A percentile compares a stretch with the other conserved stretches of the same genome.
Conservation (phyloP, 92 coral and sea anemone species). For the Porites cylindrica region DNA sequence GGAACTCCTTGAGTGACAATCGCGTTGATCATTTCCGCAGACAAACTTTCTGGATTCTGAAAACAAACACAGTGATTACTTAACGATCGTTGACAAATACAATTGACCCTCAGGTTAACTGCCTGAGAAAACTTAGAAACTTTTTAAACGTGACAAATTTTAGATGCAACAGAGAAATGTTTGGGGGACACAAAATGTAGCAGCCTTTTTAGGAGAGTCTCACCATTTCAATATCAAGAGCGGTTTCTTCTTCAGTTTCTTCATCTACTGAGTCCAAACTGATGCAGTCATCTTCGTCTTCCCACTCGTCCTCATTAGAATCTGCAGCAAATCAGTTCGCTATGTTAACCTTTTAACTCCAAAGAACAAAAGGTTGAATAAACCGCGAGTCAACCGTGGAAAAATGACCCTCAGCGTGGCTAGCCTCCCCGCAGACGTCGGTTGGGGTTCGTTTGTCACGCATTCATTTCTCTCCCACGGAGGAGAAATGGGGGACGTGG, state of each 20-base stretch:
- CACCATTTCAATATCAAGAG: slow-evolving; percentile 79
- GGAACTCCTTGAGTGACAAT: slow-evolving; percentile 84
- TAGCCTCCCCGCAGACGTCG: no score
- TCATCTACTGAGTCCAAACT: slow-evolving; percentile 77
- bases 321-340: slow-evolving; percentile 36
- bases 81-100: not conserved
- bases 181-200: no score
- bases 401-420: no score
- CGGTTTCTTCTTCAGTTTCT: slow-evolving; percentile 71
- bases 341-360: not conserved
- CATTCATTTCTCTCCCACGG: no score
- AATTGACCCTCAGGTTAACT: no score
- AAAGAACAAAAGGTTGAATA: not conserved
- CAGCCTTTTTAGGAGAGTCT: not conserved
- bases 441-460: no score
- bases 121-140: no score
- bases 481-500: no score
- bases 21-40: slow-evolving; percentile 89
- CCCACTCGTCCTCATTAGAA: slow-evolving; percentile 86
- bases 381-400: not conserved
- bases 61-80: not conserved
- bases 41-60: slow-evolving; percentile 77
- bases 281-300: slow-evolving; percentile 69
- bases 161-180: no score
- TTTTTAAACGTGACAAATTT: no score